Conservation (phyloP, 2,113 vertebrate genomes). For the Oxyruncus cristatus region DNA sequence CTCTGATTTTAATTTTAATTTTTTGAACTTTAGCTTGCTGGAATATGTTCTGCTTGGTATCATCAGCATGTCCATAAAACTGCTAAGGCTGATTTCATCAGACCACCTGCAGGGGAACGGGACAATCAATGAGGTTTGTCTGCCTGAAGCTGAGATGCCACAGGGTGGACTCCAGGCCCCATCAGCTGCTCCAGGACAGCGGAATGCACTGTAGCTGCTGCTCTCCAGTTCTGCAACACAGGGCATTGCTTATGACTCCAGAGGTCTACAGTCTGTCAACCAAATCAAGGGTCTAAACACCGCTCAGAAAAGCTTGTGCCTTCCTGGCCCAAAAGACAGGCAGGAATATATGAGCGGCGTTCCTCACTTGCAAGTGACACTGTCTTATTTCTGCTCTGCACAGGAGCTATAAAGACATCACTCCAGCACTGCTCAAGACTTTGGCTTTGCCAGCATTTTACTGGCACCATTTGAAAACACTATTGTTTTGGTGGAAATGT, state of each 20-base stretch:
- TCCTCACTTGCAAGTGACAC: background rate
- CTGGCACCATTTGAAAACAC: background rate
- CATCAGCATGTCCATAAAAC: background rate
- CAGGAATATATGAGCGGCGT: background rate
- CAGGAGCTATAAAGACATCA: background rate
- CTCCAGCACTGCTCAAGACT: background rate
- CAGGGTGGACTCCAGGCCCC: background rate
- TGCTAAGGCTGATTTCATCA: background rate
- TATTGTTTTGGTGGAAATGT: conserved; percentile 32
- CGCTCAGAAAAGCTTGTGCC: background rate
- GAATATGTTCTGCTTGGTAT: background rate
- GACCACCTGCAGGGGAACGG: background rate
- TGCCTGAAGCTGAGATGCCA: background rate
- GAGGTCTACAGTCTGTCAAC: background rate
- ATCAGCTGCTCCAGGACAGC: background rate
- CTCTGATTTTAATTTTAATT: background rate
- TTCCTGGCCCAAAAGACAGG: background rate
- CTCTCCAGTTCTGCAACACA: background rate
- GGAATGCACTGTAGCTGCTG: background rate
- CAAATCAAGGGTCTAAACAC: background rate
- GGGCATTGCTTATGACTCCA: background rate
- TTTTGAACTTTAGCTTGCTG: background rate
- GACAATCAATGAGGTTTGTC: fast-evolving
- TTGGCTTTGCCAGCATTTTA: background rate
- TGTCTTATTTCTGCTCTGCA: background rate